Evolutionary conservation across 1,140 invertebrate species (phyloP), one percentile per base, ranked within the genome.

Genomic region (Bombus ignitus): DNA sequence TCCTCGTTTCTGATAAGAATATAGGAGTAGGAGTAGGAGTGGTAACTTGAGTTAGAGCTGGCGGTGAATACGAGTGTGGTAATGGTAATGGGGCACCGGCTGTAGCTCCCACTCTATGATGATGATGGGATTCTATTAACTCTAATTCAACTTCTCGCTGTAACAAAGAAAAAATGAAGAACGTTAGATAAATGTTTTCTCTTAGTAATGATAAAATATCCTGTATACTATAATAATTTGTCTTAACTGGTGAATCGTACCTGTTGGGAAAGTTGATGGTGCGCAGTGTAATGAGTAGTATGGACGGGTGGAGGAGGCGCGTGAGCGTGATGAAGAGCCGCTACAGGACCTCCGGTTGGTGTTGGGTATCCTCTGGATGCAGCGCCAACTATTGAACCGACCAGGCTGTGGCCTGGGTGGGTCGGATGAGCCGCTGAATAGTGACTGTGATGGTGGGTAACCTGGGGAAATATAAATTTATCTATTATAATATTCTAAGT

Each of bases 1-100:
- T 93, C 47, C 95, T 94, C 4, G 94, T 93, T 76, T 96, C 95
- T 10, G 96, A 95, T 42, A 96, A 92, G 91, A 97, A 96, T 83
- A 96, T 94, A 62, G 96, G 95, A 66, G 96, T 95, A 35, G 95
- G 93, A 75, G 96, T 95, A n/a, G 95, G 93, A 77, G 95, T 94
- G 57, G 95, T 94, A 18, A 96, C 95, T 86, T 94, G 94, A 18
- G 94, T 87, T 12, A 95, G 83, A 39, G 94, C 89, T n/a, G 94
- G 95, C 10, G 95, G 95, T 28, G 93, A 94, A 72, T 94, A 95
- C n/a, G 94, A 94, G 47, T 94, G 91, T n/a, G 94, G 95, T 90
- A 95, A 93, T 75, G 93, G 94, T 88, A 94, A 91, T 80, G 92
- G 95, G 73, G 91, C 93, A 37, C 93, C 92, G 42, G 94, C 93